Base-by-base conservation (phyloP, 2,888 invertebrate genomes). In the Catocala fraxini region DNA sequence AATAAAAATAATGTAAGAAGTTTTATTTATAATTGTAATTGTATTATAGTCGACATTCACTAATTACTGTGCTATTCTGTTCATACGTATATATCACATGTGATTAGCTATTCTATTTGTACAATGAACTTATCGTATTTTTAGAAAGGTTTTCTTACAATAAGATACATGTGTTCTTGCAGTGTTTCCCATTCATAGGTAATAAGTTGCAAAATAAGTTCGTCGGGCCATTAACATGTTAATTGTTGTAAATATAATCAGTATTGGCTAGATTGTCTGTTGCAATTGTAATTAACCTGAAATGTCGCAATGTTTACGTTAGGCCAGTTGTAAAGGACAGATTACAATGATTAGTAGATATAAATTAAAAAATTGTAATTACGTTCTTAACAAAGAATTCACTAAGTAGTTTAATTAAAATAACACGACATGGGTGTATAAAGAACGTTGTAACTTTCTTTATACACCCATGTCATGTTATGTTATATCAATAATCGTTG, bases 401-500 rank as follows among this genome's bases (percentile, higher is more conserved):
- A 7, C 33, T 47, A 42, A 48, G 12, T 33, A 46, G 39, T 46
- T 35, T 56, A 55, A 58, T 58, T 58, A 47, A 59, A 54, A 57
- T 55, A 57, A 39, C 51, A 49, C 41, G 7, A 33, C 7, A 11
- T 48, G 11, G 10, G 33, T 9, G 45, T 34, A 51, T 47, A 59
- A 73, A 75, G n/a, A n/a, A n/a, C n/a, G n/a, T n/a, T n/a, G n/a
- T n/a, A n/a, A n/a, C n/a, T n/a, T n/a, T n/a, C n/a, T n/a, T n/a
- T n/a, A n/a, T n/a, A n/a, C n/a, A n/a, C n/a, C n/a, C n/a, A n/a
- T n/a, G n/a, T n/a, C n/a, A n/a, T n/a, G n/a, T n/a, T n/a, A n/a
- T n/a, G n/a, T n/a, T n/a, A n/a, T n/a, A n/a, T n/a, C 66, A 65
- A 63, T 70, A 63, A 66, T 71, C 62, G 66, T 64, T 77, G 76